These are phyloP conservation scores for Seriola dumerili DNA, from an alignment of 2,113 vertebrate genomes.

Conservation along the genomic window DNA sequence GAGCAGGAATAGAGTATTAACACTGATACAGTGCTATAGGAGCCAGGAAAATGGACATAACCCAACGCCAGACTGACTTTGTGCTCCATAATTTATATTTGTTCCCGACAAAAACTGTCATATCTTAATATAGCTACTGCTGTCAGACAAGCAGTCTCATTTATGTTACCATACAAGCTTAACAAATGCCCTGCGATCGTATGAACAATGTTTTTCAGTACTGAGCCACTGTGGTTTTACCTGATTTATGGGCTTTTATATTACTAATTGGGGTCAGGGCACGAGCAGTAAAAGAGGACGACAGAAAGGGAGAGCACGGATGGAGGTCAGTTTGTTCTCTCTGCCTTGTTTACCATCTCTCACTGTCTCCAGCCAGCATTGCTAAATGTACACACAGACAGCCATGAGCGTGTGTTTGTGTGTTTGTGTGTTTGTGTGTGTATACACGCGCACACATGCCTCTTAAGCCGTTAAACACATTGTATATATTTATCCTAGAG, in stretches of 20 bases:
- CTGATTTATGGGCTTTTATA: slow-evolving; percentile 55
- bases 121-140: not conserved
- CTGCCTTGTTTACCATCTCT: slow-evolving; percentile 74
- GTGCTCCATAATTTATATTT: slow-evolving; percentile 20
- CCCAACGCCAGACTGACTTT: not conserved
- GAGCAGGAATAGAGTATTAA: slow-evolving; percentile 4
- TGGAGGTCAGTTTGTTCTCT: slow-evolving; percentile 72
- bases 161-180: slow-evolving; percentile 11
- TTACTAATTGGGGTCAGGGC: slow-evolving; percentile 52
- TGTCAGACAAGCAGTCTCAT: not conserved
- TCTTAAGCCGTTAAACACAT: slow-evolving; percentile 77
- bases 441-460: not conserved
- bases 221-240: slow-evolving; percentile 24
- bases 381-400: slow-evolving; percentile 70
- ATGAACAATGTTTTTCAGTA: slow-evolving; percentile 12
- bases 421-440: slow-evolving; percentile 22
- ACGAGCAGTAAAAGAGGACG: slow-evolving; percentile 33
- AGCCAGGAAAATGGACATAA: slow-evolving; percentile 9
- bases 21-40: not conserved
- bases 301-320: slow-evolving; percentile 33
- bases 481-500: slow-evolving; percentile 78
- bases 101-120: not conserved
- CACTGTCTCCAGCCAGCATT: slow-evolving; percentile 55
- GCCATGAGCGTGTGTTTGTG: not conserved
- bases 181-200: not conserved